Evolutionary conservation across 2,797 vertebrate species (phyloP).

Genomic region (Thalassophryne amazonica): DNA sequence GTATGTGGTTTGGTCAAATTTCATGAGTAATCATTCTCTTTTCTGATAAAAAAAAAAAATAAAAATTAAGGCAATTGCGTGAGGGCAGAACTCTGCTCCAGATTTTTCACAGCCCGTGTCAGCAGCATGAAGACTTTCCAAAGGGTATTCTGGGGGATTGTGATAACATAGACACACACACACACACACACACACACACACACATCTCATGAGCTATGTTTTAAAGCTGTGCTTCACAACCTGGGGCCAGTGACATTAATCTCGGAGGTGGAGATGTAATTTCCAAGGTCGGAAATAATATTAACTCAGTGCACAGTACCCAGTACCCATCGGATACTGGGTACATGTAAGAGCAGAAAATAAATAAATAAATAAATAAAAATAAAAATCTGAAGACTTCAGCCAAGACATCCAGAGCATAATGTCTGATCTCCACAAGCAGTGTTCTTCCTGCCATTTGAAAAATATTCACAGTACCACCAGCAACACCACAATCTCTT

Average conservation of each 20-base stretch:
- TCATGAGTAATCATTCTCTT: constrained; percentile 75
- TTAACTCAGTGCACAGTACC: too few relatives aligned
- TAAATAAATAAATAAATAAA: too few relatives aligned
- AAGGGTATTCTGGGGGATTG: constrained; percentile 65
- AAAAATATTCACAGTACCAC: too few relatives aligned
- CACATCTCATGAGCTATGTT: constrained; percentile 23
- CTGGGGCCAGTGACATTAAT: constrained; percentile 42
- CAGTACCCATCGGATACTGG: too few relatives aligned
- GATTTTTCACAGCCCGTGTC: constrained; percentile 60
- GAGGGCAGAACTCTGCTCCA: constrained; percentile 63
- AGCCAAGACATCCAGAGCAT: too few relatives aligned
- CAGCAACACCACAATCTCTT: too few relatives aligned
- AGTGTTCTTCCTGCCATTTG: too few relatives aligned
- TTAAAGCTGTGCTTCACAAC: constrained; percentile 18
- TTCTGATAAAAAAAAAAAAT: constrained; percentile 75
- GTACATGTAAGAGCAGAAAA: too few relatives aligned
- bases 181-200: constrained; percentile 7
- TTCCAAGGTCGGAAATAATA: too few relatives aligned
- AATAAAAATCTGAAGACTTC: too few relatives aligned
- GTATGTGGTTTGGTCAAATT: constrained; percentile 70
- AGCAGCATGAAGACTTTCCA: constrained; percentile 58
- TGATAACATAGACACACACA: constrained; percentile 57
- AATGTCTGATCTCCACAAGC: too few relatives aligned
- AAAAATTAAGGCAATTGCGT: constrained; percentile 69
- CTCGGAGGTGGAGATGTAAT: constrained; percentile 44